Evolutionary conservation across 2,113 vertebrate genomes (phyloP).

Genomic region (Pachyramphus minor): DNA sequence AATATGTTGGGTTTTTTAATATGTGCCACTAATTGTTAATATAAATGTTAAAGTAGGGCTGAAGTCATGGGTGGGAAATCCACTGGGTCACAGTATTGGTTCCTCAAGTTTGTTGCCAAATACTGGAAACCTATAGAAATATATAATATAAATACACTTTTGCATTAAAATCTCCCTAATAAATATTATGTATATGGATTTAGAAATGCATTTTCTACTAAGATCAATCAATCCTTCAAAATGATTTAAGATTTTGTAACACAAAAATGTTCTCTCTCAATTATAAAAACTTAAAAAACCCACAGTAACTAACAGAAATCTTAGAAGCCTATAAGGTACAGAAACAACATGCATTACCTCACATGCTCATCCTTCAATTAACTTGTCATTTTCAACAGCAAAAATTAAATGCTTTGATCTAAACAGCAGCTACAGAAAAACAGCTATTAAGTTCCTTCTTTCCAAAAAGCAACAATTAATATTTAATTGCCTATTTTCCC

Average conservation of each 20-base stretch:
- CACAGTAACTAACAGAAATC: background rate
- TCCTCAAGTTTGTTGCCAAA: background rate
- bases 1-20: background rate
- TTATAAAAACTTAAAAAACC: background rate
- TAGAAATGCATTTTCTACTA: background rate
- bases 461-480: background rate
- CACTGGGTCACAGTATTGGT: background rate
- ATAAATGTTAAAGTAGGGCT: background rate
- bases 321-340: background rate
- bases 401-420: constrained; percentile 26
- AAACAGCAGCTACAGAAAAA: background rate
- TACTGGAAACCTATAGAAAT: background rate
- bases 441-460: background rate
- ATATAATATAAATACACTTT: background rate
- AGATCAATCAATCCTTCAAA: background rate
- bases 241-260: background rate
- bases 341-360: background rate
- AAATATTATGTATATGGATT: background rate
- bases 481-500: constrained; percentile 33
- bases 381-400: background rate
- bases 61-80: background rate
- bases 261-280: background rate
- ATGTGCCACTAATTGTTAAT: background rate
- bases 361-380: background rate
- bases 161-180: background rate